A percentile compares a stretch with the other conserved stretches of the same genome.
These are phyloP conservation scores for Lepeophtheirus salmonis DNA, from an alignment of 1,140 invertebrate species.

Conservation along the genomic window DNA sequence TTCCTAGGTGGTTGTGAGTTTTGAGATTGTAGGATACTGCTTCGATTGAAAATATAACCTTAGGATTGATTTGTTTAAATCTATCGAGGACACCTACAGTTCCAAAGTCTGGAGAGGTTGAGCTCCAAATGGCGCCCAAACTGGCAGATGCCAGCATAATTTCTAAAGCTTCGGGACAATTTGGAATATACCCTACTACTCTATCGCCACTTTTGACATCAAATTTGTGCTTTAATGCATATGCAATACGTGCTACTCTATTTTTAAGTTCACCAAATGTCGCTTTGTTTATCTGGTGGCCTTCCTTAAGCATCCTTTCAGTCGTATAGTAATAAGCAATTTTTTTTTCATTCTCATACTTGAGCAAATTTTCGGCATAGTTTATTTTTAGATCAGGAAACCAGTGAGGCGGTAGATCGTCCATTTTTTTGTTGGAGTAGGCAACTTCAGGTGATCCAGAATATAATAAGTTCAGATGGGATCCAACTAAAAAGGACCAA, in stretches of 20 bases:
- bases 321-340: slow-evolving; percentile 23
- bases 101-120: slow-evolving; percentile 39
- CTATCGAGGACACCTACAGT: slow-evolving; percentile 25
- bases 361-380: slow-evolving; percentile 25
- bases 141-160: slow-evolving; percentile 35
- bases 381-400: slow-evolving; percentile 24
- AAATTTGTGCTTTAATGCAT: slow-evolving; percentile 28
- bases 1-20: slow-evolving; percentile 32
- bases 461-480: slow-evolving; percentile 14
- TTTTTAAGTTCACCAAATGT: slow-evolving; percentile 29
- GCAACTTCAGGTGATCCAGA: slow-evolving; percentile 10
- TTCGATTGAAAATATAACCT: slow-evolving; percentile 22
- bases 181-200: slow-evolving; percentile 31
- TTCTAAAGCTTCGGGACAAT: slow-evolving; percentile 27
- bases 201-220: slow-evolving; percentile 30
- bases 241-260: slow-evolving; percentile 28
- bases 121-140: slow-evolving; percentile 38
- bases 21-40: slow-evolving; percentile 38
- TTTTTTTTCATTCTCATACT: slow-evolving; percentile 21
- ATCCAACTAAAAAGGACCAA: slow-evolving; percentile 20
- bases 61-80: slow-evolving; percentile 21
- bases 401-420: slow-evolving; percentile 23
- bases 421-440: slow-evolving; percentile 18
- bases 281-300: slow-evolving; percentile 22
- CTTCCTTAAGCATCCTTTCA: slow-evolving; percentile 27